Evolutionary conservation across 1,140 invertebrate genomes (phyloP), one percentile per base, ranked within the genome.

Genomic region (Globodera ellingtonae): DNA sequence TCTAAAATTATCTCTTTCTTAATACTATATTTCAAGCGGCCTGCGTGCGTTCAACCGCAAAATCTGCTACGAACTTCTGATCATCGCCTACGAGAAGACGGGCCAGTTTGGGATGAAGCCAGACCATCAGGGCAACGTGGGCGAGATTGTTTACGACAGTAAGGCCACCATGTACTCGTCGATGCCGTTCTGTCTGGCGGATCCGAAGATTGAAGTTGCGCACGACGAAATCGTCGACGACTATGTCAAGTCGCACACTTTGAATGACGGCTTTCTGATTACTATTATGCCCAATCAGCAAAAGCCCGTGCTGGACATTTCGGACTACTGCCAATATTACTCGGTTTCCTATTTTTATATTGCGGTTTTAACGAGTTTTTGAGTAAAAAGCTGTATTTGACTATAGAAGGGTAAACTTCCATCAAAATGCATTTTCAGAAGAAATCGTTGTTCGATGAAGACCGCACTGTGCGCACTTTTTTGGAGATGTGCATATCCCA

Each of bases 161-260:
- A 82, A 83, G 44, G 72, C 50, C 67, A 80, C 67, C 46, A 72
- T 82, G 80, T 82, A 83, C 44, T 82, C 81, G 35, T 82, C 79
- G 6, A 82, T 56, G 67, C 82, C 71, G 56, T 73, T 82, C 35
- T 50, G 72, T 35, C 13, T 81, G 72, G 35, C 10, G 9, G 47
- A 47, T 78, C 56, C 79, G 9, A 56, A 76, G 67, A 75, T 82
- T 72, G n/a, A 69, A 24, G 78, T 82, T 50, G 10, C 24, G 3
- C 65, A 75, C 18, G 81, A 83, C 7, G 79, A 82, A 62, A 52
- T 52, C 15, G 65, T 82, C 8, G 81, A 83, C 56, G 81, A 82
- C 48, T 82, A 83, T 70, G 80, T 82, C 0, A 44, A 35, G 3
- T 24, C 21, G 5, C 73, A 82, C 56, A 79, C 52, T 35, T 70